These are phyloP conservation scores for Brachionus calyciflorus DNA, from an alignment of 1,140 invertebrate species.

Conservation along the genomic window DNA sequence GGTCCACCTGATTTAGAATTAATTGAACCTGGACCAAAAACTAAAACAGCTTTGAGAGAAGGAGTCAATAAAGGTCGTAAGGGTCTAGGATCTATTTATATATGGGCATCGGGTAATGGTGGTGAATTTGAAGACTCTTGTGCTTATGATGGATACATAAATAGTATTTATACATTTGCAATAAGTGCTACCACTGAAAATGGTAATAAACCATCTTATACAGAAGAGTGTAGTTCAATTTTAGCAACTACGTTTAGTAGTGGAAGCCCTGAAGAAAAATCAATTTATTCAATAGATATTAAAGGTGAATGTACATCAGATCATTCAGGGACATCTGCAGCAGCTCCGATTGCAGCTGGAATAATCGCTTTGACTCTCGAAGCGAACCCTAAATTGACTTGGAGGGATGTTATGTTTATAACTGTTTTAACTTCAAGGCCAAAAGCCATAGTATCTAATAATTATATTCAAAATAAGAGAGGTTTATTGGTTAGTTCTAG, in stretches of 20 bases:
- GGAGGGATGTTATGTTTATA: slow-evolving; percentile 92
- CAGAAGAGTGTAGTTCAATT: slow-evolving; percentile 79
- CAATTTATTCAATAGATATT: slow-evolving; percentile 72
- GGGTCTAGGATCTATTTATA: slow-evolving; percentile 94
- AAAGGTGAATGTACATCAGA: slow-evolving; percentile 68
- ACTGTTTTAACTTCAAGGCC: slow-evolving; percentile 83
- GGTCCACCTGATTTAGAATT: slow-evolving; percentile 77
- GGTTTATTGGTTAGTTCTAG: slow-evolving; percentile 74
- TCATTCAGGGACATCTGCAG: slow-evolving; percentile 79
- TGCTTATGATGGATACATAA: slow-evolving; percentile 98
- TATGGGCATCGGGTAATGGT: slow-evolving; percentile 98
- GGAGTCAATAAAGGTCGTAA: slow-evolving; percentile 87
- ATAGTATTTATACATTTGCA: slow-evolving; percentile 94
- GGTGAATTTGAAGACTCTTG: slow-evolving; percentile 92
- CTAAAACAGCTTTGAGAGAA: slow-evolving; percentile 89
- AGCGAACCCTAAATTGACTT: slow-evolving; percentile 84
- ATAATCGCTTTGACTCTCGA: slow-evolving; percentile 89
- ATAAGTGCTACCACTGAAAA: slow-evolving; percentile 91
- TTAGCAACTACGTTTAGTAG: slow-evolving; percentile 47
- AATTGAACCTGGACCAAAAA: slow-evolving; percentile 95
- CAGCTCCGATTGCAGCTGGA: slow-evolving; percentile 93
- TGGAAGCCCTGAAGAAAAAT: not conserved
- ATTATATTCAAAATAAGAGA: slow-evolving; percentile 59
- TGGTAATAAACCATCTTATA: slow-evolving; percentile 80
- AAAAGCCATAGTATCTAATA: slow-evolving; percentile 61